Evolutionary conservation across 2,113 vertebrate genomes (phyloP), one percentile per base, ranked within the genome.

Genomic region (Ammodytes marinus): DNA sequence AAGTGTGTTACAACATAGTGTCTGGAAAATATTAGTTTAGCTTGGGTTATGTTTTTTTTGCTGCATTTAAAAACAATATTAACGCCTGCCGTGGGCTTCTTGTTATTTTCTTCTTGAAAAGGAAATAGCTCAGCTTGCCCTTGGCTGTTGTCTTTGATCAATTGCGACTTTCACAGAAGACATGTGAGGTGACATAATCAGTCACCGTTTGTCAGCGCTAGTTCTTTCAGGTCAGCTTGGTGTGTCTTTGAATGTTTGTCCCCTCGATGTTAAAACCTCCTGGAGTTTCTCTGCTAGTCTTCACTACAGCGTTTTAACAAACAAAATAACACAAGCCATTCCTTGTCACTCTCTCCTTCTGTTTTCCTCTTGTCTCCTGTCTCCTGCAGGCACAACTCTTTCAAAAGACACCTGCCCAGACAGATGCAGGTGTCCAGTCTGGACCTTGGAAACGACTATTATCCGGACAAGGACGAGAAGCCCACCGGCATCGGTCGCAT

Each of bases 381-480:
- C 95, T 27, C 94, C 95, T 27, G 17, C 92, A 99, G 98, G 90
- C 98, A 99, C 95, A 97, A 95, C 46, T 98, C 98, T 57, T 99
- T 99, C 92, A 98, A 98, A 89, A 96, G 98, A 79, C 97, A 99
- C 92, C 95, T 99, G 43, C 96, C 96, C 0, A 90, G 98, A 79
- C 97, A 99, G 86, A 98, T 99, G 97, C 97, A 98, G 0, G 96
- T 98, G 1, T 94, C 96, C 89, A 98, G 97, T 14, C 89, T 99
- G 74, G 98, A 99, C 85, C 95, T 96, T 0, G 97, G 97, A 75
- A 95, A 96, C 0, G 97, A 99, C 70, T 85, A 93, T 0, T 86
- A 96, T 0, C 88, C 94, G 0, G 94, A 95, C 0, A 95, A 92
- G 0, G 95, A 97, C 0, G 96, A 98, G 82, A 97, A 96, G 90